Conservation (phyloP, 2,113 vertebrate species). For the Muscicapa adusta region DNA sequence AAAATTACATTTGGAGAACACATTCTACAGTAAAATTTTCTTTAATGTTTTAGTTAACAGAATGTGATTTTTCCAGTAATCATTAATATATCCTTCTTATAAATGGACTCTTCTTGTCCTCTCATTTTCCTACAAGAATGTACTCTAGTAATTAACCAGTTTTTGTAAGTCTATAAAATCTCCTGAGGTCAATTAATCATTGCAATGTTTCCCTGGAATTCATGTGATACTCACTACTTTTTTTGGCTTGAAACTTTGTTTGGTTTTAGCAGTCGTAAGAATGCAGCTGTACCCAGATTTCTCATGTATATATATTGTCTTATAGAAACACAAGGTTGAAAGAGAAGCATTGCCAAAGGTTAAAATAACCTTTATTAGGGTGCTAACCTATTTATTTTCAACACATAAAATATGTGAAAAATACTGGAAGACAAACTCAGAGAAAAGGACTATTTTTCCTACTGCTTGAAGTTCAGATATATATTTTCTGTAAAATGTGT, state of each 20-base stretch:
- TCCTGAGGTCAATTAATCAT: background rate
- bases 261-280: background rate
- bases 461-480: background rate
- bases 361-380: conserved; percentile 23
- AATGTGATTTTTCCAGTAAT: background rate
- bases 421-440: background rate
- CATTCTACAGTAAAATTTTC: background rate
- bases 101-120: background rate
- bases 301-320: background rate
- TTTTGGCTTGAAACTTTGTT: background rate
- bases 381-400: conserved; percentile 21
- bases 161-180: background rate
- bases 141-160: background rate
- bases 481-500: background rate
- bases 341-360: conserved; percentile 21
- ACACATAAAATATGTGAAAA: conserved; percentile 3
- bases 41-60: background rate
- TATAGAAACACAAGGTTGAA: background rate
- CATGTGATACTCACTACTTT: background rate
- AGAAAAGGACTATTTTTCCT: background rate
- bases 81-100: background rate
- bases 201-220: background rate
- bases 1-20: background rate
- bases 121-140: background rate
- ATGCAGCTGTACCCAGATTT: background rate